Base-by-base conservation (phyloP, 2,797 vertebrate genomes). In the Geotrypetes seraphini region DNA sequence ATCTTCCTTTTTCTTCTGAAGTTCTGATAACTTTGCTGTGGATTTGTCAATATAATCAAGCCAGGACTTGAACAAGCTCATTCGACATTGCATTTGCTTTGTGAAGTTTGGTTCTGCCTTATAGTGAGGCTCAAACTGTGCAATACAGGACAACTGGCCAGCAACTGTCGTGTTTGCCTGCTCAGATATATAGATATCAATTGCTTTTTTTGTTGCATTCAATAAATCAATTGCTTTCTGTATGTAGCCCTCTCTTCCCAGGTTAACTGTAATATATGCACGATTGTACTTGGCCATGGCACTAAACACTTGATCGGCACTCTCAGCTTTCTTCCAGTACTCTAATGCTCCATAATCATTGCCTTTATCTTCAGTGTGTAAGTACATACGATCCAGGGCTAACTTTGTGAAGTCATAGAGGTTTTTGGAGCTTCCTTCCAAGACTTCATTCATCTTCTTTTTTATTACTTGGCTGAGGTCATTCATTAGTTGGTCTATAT, bases 251-350 rank as follows among this genome's bases (percentile, higher is more conserved):
- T 12, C 12, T 12, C 40, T 23, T 6, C 4, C 3, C 2, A 52
- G 18, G 12, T 59, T 63, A 13, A 59, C 55, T 13, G 36, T 55
- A 15, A 58, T 49, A 16, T 32, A 59, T 1, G 50, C 54, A 14
- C 46, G 50, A 22, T 55, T 62, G 28, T 59, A 62, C 7, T 54
- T 25, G 14, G 59, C 40, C 11, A 62, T 51, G 3, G 55, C 55
- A 19, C 25, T 28, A 23, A 49, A 59, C 12, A 46, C 22, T 12
- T 12, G 11, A n/a, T 63, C 47, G 49, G 8, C 26, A 3, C 30
- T 11, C 12, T 9, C 31, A 16, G 36, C 44, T 8, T 36, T 45
- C 18, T 39, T 10, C 50, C 54, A 61, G 15, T 16, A 58, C 15
- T 7, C 13, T 12, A 39, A 14, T 3, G 57, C 57, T 16, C 45